Evolutionary conservation across 2,113 vertebrate species (phyloP).

Genomic region (Rattus norvegicus): GRCr8 NC_086031.1:79064001-79064500

Average conservation of each 20-base stretch:
- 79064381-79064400: too few relatives aligned
- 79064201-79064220: neutral
- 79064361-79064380: neutral
- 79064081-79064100: neutral
- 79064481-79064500: neutral
- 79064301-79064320: neutral
- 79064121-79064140: neutral
- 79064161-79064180: neutral
- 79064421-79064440: neutral
- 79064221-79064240: neutral
- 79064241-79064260: neutral
- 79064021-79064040: neutral
- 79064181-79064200: neutral
- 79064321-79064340: neutral
- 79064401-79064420: too few relatives aligned
- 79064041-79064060: neutral
- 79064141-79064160: neutral
- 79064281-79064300: neutral
- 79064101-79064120: neutral
- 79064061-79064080: neutral
- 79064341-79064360: neutral
- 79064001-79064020: neutral
- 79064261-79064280: neutral
- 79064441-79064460: neutral
- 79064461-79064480: neutral